Percentiles rank a stretch among this genome's conserved stretches.
Evolutionary conservation across 2,113 vertebrate genomes (phyloP).

Genomic region (Lepidothrix coronata): DNA sequence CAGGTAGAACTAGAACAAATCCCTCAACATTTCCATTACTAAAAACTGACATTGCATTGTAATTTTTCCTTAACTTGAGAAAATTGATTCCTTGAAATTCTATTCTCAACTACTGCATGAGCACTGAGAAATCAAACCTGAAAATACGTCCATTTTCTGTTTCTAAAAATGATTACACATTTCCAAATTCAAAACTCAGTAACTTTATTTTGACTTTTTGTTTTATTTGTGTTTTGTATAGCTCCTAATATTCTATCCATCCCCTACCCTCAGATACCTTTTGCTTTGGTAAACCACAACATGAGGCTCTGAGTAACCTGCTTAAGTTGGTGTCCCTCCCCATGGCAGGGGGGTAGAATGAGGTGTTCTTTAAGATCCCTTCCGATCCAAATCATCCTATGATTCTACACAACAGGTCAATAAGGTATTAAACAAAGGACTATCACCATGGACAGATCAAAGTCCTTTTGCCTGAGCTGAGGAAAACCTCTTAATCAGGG

Average conservation of each 20-base stretch:
- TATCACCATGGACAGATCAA: background rate
- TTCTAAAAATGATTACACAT: background rate
- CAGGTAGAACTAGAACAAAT: background rate
- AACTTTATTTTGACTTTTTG: background rate
- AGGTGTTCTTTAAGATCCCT: background rate
- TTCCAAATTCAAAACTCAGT: background rate
- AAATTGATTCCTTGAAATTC: background rate
- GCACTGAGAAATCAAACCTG: background rate
- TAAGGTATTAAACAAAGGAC: background rate
- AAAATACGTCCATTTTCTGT: background rate
- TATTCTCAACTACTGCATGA: background rate
- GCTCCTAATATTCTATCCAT: background rate
- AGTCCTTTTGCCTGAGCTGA: background rate
- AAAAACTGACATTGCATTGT: background rate
- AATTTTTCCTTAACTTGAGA: background rate
- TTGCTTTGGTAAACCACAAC: background rate
- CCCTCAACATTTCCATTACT: background rate
- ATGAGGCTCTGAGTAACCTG: background rate
- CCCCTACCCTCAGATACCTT: no score
- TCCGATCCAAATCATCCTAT: background rate
- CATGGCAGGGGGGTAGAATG: background rate
- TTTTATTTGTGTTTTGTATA: background rate
- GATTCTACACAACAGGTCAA: rapidly evolving
- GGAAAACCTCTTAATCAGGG: background rate
- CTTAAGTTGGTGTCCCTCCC: background rate